Evolutionary conservation across 2,113 vertebrate species (phyloP), one percentile per base, ranked within the genome.

Genomic region (Gallinago paraguaiae): DNA sequence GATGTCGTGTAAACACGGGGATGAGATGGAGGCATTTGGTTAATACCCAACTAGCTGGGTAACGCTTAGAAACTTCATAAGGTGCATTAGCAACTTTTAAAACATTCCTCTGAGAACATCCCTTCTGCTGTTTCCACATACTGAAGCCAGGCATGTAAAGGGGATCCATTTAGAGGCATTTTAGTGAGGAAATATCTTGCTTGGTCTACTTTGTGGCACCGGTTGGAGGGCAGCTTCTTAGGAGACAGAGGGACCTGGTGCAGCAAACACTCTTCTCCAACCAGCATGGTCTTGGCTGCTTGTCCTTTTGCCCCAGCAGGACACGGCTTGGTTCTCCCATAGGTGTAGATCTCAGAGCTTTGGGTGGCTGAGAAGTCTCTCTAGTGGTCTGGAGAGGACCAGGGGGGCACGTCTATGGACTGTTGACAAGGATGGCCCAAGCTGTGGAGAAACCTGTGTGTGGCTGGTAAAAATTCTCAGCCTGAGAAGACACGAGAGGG

Each of bases 191-290:
- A 75, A 45, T 56, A 24, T 35, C 15, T 53, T 67, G 33, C 50
- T 15, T 43, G 41, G 37, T 9, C 8, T 6, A 9, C 11, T 30
- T n/a, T 1, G 45, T 25, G 30, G 16, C 10, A 3, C 31, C 12
- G 35, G 27, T 57, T 4, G 43, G 56, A 8, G 39, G 13, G 69
- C 48, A 33, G 10, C 15, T 35, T 27, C 4, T 61, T 15, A 17
- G 72, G 8, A n/a, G 50, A 6, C 19, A 19, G 41, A 51, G 23
- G 57, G 57, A 27, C 24, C 14, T 0, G 4, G 25, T 10, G 31
- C 1, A 9, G 39, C 24, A 37, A 24, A 22, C 1, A 0, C 25
- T 27, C 9, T 51, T 12, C 57, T 75, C 31, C 39, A 11, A 0
- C 1, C 2, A 3, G 1, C 0, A 1, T 35, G 19, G 53, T 50